These are phyloP conservation scores for Venustaconcha ellipsiformis DNA, from an alignment of 1,140 invertebrate species.

Conservation along the genomic window DNA sequence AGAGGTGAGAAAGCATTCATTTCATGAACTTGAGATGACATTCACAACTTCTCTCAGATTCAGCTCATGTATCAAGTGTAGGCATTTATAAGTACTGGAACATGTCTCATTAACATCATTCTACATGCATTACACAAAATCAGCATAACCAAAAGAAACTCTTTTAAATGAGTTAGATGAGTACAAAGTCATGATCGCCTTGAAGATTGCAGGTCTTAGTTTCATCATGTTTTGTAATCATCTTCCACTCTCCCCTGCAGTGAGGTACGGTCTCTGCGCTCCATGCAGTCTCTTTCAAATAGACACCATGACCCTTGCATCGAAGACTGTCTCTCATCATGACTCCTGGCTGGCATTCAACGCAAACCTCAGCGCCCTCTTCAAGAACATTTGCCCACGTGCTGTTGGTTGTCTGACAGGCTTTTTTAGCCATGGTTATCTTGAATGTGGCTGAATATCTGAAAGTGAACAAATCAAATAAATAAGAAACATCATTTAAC, in stretches of 20 bases:
- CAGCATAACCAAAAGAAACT: no score
- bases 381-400: slow-evolving; percentile 54
- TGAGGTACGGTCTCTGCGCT: slow-evolving; percentile 58
- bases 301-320: slow-evolving; percentile 64
- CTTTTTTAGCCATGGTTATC: slow-evolving; percentile 39
- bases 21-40: no score
- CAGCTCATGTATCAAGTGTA: no score
- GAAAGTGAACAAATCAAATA: slow-evolving; percentile 26
- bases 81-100: no score
- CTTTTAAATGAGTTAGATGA: slow-evolving; percentile 13
- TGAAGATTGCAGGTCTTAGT: slow-evolving; percentile 24
- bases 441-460: slow-evolving; percentile 56
- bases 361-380: slow-evolving; percentile 53
- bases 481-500: not conserved
- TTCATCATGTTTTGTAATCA: slow-evolving; percentile 41
- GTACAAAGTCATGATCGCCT: slow-evolving; percentile 28
- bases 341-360: slow-evolving; percentile 64
- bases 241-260: slow-evolving; percentile 64
- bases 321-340: slow-evolving; percentile 61
- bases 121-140: no score
- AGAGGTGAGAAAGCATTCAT: no score
- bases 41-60: no score
- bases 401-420: slow-evolving; percentile 36
- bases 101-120: no score
- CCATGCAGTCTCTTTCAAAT: slow-evolving; percentile 54